These are phyloP conservation scores for Drosophila ambigua DNA, from an alignment of 1,140 invertebrate genomes.

Conservation along the genomic window DNA sequence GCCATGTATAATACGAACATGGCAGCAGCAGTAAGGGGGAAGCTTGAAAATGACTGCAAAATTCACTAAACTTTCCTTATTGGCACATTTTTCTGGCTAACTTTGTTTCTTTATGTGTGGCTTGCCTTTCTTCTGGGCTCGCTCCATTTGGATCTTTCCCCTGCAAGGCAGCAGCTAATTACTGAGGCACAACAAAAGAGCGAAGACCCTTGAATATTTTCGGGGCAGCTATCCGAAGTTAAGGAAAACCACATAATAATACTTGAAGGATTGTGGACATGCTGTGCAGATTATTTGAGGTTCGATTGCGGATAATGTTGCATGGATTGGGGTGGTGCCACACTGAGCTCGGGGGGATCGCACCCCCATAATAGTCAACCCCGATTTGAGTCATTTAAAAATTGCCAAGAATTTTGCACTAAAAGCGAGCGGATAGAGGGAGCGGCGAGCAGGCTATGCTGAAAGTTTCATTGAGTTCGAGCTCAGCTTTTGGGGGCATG, in stretches of 20 bases:
- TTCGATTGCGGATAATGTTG: neutral
- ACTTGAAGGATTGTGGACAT: no score
- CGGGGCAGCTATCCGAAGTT: neutral
- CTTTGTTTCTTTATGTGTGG: no score
- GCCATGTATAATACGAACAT: no score
- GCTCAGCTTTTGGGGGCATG: neutral
- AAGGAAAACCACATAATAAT: no score
- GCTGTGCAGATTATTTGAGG: neutral
- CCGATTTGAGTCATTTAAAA: constrained; percentile 7
- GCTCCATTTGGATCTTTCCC: constrained; percentile 23
- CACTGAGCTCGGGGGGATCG: no score
- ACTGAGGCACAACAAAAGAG: constrained; percentile 17
- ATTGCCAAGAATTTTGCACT: neutral
- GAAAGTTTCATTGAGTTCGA: constrained; percentile 11
- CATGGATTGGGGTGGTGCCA: no score
- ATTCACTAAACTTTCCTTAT: no score
- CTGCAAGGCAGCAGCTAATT: constrained; percentile 34
- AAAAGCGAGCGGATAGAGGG: neutral
- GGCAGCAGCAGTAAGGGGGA: no score
- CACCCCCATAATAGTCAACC: neutral
- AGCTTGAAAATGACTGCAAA: no score
- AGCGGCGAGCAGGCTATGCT: neutral
- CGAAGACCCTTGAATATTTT: neutral
- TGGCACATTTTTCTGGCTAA: no score
- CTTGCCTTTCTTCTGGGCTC: neutral